These are phyloP conservation scores for Pteria penguin DNA, from an alignment of 2,888 invertebrate species.

Conservation along the genomic window DNA sequence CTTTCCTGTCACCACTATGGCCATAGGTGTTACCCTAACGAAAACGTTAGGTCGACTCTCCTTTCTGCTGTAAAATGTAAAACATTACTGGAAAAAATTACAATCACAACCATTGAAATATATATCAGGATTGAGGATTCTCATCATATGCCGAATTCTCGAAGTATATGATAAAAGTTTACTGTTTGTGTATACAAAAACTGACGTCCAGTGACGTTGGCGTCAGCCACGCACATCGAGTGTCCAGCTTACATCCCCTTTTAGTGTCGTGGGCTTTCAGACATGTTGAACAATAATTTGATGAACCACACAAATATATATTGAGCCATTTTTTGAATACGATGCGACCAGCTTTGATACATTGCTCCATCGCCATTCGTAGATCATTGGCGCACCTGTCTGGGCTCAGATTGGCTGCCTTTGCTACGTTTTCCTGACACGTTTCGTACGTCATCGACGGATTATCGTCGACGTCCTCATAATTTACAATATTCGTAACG, in stretches of 20 bases:
- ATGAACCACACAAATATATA: neutral
- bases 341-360: neutral
- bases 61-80: too few relatives aligned
- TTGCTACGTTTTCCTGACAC: neutral
- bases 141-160: too few relatives aligned
- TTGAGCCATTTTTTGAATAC: neutral
- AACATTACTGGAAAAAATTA: too few relatives aligned
- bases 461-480: too few relatives aligned
- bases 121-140: too few relatives aligned
- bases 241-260: neutral
- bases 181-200: neutral
- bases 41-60: too few relatives aligned
- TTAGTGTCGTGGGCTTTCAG: neutral
- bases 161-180: too few relatives aligned
- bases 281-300: neutral
- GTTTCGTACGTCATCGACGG: neutral
- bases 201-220: neutral
- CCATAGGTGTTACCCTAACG: too few relatives aligned
- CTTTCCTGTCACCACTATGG: too few relatives aligned
- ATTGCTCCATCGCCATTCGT: neutral
- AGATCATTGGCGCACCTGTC: neutral
- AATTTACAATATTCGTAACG: too few relatives aligned
- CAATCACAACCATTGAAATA: too few relatives aligned
- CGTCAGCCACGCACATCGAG: neutral
- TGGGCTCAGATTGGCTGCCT: neutral